phyloP scores from a whole-genome alignment of 30 jellyfish, hydroid and myxozoan species.

The Phacellophora camtschatica region DNA sequence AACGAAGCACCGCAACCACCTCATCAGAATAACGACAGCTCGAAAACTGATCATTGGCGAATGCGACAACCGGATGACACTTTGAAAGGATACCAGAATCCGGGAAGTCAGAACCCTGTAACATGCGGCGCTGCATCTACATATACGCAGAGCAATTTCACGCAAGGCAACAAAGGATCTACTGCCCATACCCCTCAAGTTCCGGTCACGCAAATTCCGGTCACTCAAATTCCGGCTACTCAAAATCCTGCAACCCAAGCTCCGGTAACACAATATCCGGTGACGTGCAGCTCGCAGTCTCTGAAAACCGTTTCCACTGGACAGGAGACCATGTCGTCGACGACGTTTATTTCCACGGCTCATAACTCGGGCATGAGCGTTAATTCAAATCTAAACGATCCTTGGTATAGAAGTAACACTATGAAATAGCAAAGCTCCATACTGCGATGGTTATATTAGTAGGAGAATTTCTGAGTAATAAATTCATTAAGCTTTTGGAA shows the following conservation, averaged over 20 bases:
- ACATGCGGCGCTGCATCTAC: not conserved
- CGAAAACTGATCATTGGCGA: not conserved
- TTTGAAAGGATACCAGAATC: not conserved
- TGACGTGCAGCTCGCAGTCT: constrained; percentile 61
- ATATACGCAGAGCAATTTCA: not conserved
- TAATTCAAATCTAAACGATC: constrained; percentile 19
- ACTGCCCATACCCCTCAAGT: not conserved
- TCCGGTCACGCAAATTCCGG: constrained; percentile 9
- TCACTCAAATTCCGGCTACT: constrained; percentile 3
- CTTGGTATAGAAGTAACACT: constrained; percentile 5
- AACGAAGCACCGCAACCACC: not conserved
- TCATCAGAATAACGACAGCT: not conserved
- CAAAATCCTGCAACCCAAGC: constrained; percentile 38
- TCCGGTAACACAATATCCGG: constrained; percentile 53
- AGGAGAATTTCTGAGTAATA: constrained; percentile 19
- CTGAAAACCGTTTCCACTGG: constrained; percentile 21
- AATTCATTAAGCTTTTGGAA: constrained; percentile 43
- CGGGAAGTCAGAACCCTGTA: constrained; percentile 13
- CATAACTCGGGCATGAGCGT: no score
- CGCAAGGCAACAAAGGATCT: not conserved
- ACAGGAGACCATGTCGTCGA: constrained; percentile 35
- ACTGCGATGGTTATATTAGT: constrained; percentile 38
- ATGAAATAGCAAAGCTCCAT: constrained; percentile 20
- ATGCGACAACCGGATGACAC: constrained; percentile 8
- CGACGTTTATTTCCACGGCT: not conserved